Evolutionary conservation across 2,797 vertebrate genomes (phyloP), one percentile per base, ranked within the genome.

Genomic region (Hypotaenidia philippensis): DNA sequence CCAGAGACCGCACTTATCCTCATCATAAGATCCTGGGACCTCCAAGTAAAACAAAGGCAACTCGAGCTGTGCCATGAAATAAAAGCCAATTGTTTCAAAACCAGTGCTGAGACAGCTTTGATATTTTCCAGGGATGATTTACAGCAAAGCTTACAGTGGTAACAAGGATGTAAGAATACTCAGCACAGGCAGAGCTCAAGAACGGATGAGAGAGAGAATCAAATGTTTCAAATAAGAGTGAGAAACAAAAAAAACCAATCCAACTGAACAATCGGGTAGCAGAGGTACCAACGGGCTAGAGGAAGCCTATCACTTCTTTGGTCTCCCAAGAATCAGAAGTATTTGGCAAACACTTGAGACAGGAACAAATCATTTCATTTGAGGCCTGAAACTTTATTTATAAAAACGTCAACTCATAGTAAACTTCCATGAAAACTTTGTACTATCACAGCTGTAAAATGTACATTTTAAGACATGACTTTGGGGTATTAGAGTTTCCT

Each of bases 271-370:
- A 10, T 77, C 29, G 83, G 17, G 17, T 72, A 90, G 40, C 36
- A 84, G 66, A 79, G 47, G 59, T 79, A 90, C 49, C 23, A 20
- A 78, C 41, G 17, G 23, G 13, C 34, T 66, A 44, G 34, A 87
- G 55, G 34, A 89, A 89, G 31, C 12, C 36, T 85, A 26, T 77
- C 72, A 59, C 40, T 85, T 90, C 72, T 75, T 40, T 13, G 56
- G 34, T 57, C 29, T 89, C 69, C 10, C 31, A 93, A 77, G 76
- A 90, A 89, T 90, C 64, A 95, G 64, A 94, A 92, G 3, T 87
- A 93, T 87, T 96, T 90, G 87, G 78, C 87, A 94, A 57, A 78
- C 23, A 26, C 53, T 71, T 87, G 45, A 83, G 87, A 70, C 7
- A 41, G 44, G 47, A 92, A 66, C 4, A 34, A 91, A 15, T 70